Base-by-base conservation (phyloP, 2,797 vertebrate species). In the Alectoris magna region DNA sequence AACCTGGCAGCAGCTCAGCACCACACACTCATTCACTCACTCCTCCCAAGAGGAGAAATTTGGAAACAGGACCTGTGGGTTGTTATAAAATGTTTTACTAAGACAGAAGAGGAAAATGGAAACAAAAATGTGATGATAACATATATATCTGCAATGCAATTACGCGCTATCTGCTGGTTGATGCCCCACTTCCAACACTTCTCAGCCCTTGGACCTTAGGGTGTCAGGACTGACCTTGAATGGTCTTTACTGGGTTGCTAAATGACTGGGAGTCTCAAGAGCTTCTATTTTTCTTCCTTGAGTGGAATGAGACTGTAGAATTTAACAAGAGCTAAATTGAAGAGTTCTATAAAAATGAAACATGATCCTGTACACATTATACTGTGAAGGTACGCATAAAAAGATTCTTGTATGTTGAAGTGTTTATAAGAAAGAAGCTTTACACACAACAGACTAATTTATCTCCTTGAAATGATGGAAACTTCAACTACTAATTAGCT, bases 341-440 rank as follows among this genome's bases (percentile, higher is more conserved):
- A 85, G 8, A 9, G 41, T 72, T 59, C 43, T 87, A 22, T 94
- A 91, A 91, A 95, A 91, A 69, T 63, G 63, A 84, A 93, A 85
- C 51, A 66, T 21, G 43, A 85, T 66, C 36, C 17, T 16, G 7
- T 74, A 85, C 14, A n/a, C 3, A 39, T 90, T 88, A 83, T 43
- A 27, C 24, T 0, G 0, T 41, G 29, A 72, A 93, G 55, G 23
- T 59, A 73, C 51, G 62, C 21, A 55, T 77, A 84, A 83, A 91
- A 71, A 48, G 29, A 29, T 80, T 58, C 66, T 83, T n/a, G 13
- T 12, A 62, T 69, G 38, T 21, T 87, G 49, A 91, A 71, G 16
- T 80, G 34, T 90, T 87, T 93, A 27, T 66, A 77, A 62, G 64
- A 82, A 64, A 70, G 19, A 87, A 79, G n/a, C 36, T n/a, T 88